Base-by-base conservation (phyloP, 2,113 vertebrate genomes). In the Pagrus major region DNA sequence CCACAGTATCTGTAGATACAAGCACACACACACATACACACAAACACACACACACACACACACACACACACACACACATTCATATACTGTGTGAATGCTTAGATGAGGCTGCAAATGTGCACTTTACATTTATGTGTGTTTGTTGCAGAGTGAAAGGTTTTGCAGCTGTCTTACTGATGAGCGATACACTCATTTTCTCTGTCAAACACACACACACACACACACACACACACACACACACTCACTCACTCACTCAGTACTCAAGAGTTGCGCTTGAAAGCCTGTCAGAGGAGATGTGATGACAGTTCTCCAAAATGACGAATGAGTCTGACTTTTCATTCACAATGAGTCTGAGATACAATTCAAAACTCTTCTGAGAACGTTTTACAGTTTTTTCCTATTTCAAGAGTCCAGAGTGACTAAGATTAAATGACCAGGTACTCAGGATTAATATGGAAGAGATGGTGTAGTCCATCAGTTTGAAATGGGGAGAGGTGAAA, bases 291-390 rank as follows among this genome's bases (percentile, higher is more conserved):
- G 33, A 65, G 51, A 66, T 6, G 29, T 65, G 79, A 83, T 80
- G 88, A 78, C 70, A 61, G 51, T 42, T 64, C 52, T 77, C 20
- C 25, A 78, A 56, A 56, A 61, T 88, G 80, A 83, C 51, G 15
- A 81, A 88, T 73, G 21, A 77, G 69, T 54, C 56, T 31, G n/a
- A 83, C 63, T 70, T 76, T 72, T 83, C 35, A 81, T 76, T 81
- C 29, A 76, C 56, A 67, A 71, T 84, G 60, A 71, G 64, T 49
- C 41, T 37, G 56, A 73, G 47, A 58, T 65, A 59, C 54, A 70
- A 71, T 78, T 67, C 59, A 55, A 44, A 86, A 63, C 42, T 55
- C n/a, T 78, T 78, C 73, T 60, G 16, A 15, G 27, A 44, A 58
- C 47, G 47, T 83, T 87, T 80, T 64, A 52, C 60, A 61, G 67